Evolutionary conservation across 2,113 vertebrate genomes (phyloP).

Genomic region (Sinocyclocheilus anshuiensis): DNA sequence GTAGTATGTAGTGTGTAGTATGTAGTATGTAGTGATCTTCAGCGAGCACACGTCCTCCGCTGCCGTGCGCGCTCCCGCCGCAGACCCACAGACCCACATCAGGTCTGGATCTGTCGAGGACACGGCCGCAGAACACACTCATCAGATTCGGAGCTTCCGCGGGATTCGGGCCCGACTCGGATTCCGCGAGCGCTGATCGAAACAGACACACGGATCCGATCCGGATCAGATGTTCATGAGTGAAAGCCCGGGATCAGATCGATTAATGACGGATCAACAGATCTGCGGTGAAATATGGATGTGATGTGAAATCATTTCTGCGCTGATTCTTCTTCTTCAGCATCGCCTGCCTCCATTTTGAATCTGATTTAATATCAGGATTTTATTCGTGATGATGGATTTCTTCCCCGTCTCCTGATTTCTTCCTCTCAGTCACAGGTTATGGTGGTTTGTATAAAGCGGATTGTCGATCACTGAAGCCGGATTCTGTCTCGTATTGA

Average conservation of each 20-base stretch:
- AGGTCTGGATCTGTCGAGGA: slow-evolving; percentile 22
- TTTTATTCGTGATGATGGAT: neutral
- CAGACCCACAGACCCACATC: slow-evolving; percentile 43
- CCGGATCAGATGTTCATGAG: neutral
- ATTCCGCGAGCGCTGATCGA: neutral
- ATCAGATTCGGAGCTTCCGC: neutral
- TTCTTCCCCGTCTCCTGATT: neutral
- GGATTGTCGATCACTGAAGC: neutral
- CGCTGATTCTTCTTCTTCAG: neutral
- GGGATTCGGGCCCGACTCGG: neutral
- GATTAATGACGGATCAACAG: neutral
- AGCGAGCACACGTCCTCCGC: slow-evolving; percentile 32
- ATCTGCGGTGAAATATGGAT: neutral
- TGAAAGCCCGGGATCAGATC: neutral
- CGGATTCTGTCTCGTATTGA: neutral
- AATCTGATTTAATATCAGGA: neutral
- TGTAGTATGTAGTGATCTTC: neutral
- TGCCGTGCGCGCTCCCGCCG: slow-evolving; percentile 15
- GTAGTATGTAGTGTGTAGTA: neutral
- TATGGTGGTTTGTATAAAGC: neutral
- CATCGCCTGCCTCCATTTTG: slow-evolving; percentile 25
- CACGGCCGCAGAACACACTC: neutral
- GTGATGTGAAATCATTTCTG: neutral
- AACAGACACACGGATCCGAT: neutral
- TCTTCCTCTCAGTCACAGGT: neutral